Base-by-base conservation (phyloP, 2,888 invertebrate genomes). In the Geophilus truncorum region DNA sequence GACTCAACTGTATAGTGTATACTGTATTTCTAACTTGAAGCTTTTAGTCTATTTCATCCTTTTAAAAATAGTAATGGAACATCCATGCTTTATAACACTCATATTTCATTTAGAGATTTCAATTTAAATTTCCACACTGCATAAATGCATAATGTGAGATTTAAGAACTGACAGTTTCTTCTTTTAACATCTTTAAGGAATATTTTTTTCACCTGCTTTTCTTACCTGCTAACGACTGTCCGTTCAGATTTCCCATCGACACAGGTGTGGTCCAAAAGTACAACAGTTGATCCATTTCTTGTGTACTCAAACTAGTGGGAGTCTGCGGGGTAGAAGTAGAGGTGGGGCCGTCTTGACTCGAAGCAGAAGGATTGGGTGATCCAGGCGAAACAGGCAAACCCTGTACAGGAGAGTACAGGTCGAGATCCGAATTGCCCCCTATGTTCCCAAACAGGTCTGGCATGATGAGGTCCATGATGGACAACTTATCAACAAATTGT, bases 261-360 rank as follows among this genome's bases (percentile, higher is more conserved):
- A 57, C 79, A 79, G 79, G 79, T 21, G 57, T 57, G 28, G 79
- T 79, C 79, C 79, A 79, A 12, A 79, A 79, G 30, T 79, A 79
- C n/a, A 79, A 18, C 57, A 79, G 51, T 57, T 79, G 79, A 21
- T 79, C 79, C 51, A 79, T 28, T 28, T 79, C 79, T 62, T 30
- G 79, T 12, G 57, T 79, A 18, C 51, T 45, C 30, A 57, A 51
- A 45, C 51, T 79, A 9, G 79, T 57, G 18, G 79, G 79, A 9
- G 79, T 51, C 23, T 79, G 79, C 23, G 78, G 40, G 18, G 57
- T 36, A 1, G 79, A 62, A 15, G 30, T 79, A 3, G 34, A 28
- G 15, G 30, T 62, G 51, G 25, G 30, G n/a, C 25, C 78, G 10
- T 79, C 62, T 23, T 28, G 79, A 57, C 28, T 57, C 21, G 79